Percentiles rank a stretch among this genome's conserved stretches.
Evolutionary conservation across 2,888 invertebrate species (phyloP).

Genomic region (Drosophila picticornis): DNA sequence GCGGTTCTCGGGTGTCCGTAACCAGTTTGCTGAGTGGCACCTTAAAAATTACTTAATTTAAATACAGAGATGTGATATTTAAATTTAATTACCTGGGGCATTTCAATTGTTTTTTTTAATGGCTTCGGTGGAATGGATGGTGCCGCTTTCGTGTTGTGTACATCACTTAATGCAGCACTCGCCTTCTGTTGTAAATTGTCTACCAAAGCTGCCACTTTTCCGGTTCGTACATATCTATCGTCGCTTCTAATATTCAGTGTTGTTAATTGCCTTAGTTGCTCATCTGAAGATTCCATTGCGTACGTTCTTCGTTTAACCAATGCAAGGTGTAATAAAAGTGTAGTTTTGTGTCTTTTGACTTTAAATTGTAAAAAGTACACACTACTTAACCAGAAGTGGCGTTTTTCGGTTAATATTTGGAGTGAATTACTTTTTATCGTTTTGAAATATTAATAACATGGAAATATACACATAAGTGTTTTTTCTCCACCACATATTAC

Average conservation of each 20-base stretch:
- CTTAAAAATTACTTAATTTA: conserved; percentile 69
- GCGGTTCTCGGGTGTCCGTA: conserved; percentile 90
- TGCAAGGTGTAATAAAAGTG: not conserved
- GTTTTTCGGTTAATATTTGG: not conserved
- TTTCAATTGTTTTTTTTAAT: conserved; percentile 86
- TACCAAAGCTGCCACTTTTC: conserved; percentile 48
- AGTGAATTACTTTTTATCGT: not conserved
- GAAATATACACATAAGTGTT: not conserved
- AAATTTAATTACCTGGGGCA: conserved; percentile 85
- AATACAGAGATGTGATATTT: not conserved
- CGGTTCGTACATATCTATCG: conserved; percentile 34
- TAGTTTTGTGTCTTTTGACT: not conserved
- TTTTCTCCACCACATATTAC: not conserved
- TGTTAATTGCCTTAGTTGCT: conserved; percentile 90
- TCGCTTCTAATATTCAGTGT: conserved; percentile 86
- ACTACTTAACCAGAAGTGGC: not conserved
- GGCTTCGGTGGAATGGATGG: conserved; percentile 94
- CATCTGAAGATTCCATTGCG: conserved; percentile 88
- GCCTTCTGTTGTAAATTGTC: conserved; percentile 49
- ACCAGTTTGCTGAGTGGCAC: conserved; percentile 92
- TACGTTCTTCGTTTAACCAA: not conserved
- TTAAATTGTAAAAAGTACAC: not conserved
- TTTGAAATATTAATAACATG: not conserved
- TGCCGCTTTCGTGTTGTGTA: conserved; percentile 88
- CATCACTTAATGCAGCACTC: conserved; percentile 45